These are phyloP conservation scores for Epinephelus malabaricus DNA, from an alignment of 2,797 vertebrate genomes.

Conservation along the genomic window DNA sequence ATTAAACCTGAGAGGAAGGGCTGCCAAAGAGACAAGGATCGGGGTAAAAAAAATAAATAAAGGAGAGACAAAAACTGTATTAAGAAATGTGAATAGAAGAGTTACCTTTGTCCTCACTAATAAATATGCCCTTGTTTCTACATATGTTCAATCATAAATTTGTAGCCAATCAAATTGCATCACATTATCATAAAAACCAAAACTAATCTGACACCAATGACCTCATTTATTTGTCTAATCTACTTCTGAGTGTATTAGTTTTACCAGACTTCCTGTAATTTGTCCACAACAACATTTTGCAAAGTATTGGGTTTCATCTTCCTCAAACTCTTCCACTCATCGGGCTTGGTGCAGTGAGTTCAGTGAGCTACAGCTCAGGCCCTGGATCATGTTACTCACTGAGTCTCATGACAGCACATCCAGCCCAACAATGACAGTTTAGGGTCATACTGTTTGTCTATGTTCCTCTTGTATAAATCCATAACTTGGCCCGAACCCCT, in stretches of 20 bases:
- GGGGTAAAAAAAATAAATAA: too few species aligned
- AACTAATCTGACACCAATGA: neutral
- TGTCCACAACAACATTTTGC: neutral
- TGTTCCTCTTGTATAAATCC: conserved; percentile 59
- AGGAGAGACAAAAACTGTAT: neutral
- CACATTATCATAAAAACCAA: neutral
- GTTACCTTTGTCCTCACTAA: neutral
- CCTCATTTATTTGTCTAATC: neutral
- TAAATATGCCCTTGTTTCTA: neutral
- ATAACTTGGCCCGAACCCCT: conserved; percentile 58
- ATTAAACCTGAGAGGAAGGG: too few species aligned
- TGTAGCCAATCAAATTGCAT: neutral
- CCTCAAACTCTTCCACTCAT: conserved; percentile 43
- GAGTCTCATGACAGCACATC: conserved; percentile 62
- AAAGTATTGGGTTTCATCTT: conserved; percentile 19
- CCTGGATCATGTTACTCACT: conserved; percentile 53
- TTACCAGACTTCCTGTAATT: conserved; percentile 26
- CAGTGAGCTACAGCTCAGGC: conserved; percentile 82
- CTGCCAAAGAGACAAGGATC: too few species aligned
- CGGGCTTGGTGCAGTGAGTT: conserved; percentile 31
- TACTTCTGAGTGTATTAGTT: neutral
- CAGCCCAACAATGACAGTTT: conserved; percentile 76
- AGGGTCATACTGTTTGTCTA: conserved; percentile 73
- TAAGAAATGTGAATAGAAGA: neutral
- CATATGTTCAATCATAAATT: neutral